Evolutionary conservation across 2,888 invertebrate genomes (phyloP), one percentile per base, ranked within the genome.

Genomic region (Agapostemon virescens): DNA sequence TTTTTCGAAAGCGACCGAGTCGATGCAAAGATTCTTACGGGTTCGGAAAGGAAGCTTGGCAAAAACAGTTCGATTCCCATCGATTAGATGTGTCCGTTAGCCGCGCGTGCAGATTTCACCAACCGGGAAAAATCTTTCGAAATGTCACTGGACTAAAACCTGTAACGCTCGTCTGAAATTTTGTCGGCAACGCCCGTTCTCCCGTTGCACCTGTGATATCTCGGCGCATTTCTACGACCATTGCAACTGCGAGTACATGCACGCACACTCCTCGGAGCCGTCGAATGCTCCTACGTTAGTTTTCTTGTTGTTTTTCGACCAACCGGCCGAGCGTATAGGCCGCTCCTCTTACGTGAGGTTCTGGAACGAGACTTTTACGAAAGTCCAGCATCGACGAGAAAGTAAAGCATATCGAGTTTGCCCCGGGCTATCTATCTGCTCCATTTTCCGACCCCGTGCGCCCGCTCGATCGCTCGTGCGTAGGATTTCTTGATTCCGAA

Each of bases 321-420:
- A n/a, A 26, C 66, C 49, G 49, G 61, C 45, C 69, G 75, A 81
- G 81, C 76, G 69, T 76, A 69, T 45, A 23, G 40, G 71, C 71
- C 81, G 79, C 78, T 73, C 70, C 77, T 86, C 87, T 86, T 86
- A 86, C 83, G 86, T 78, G 86, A 86, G 81, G 83, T 78, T 72
- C 64, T 79, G 84, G 74, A 83, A 84, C 87, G 82, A 84, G 83
- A 86, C 86, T 89, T 89, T 89, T 89, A 86, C 85, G 86, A 85
- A 83, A 86, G 86, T 87, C 82, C 70, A 72, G 63, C 70, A 70
- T 77, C 79, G 75, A 74, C 84, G 89, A 87, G 89, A 89, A 89
- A 89, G 89, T 88, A 85, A 86, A 87, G 86, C 82, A 77, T 79
- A 82, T 81, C 75, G 78, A 61, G 75, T 77, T 66, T 76, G 85